Base-by-base conservation (phyloP, 1,140 invertebrate species). In the Adelges cooleyi region DNA sequence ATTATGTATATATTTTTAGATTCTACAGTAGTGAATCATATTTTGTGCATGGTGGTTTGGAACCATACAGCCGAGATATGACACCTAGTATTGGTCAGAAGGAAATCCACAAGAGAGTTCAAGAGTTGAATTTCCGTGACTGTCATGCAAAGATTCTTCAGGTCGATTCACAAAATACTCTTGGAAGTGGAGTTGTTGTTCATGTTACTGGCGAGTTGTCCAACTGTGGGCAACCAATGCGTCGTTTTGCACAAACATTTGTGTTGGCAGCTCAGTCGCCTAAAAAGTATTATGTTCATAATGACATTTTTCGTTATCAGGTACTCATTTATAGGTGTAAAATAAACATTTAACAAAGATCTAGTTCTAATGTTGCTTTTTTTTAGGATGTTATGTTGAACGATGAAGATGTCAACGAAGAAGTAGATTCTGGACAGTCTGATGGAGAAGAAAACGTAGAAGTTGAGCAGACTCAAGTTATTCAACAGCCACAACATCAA, bases 291-390 rank as follows among this genome's bases (percentile, higher is more conserved):
- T 98, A 97, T 74, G 94, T 98, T 18, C 91, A 94, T 74, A 98
- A 98, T 78, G 94, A 98, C 76, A 97, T 98, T 73, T 98, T 98
- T 77, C 87, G 94, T 59, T 98, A 98, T 75, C 94, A 97, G 80
- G 90, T 82, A 66, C 17, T 65, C 5, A n/a, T n/a, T n/a, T n/a
- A n/a, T n/a, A n/a, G n/a, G n/a, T n/a, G n/a, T n/a, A n/a, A n/a
- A n/a, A n/a, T n/a, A n/a, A n/a, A n/a, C n/a, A n/a, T n/a, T n/a
- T n/a, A n/a, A n/a, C n/a, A n/a, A n/a, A n/a, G n/a, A n/a, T n/a
- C n/a, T n/a, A 33, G 4, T 48, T 20, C n/a, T 49, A 15, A n/a
- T 17, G 9, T 22, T 65, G 17, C 11, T 33, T 13, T 25, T 4
- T 27, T 36, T 3, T 49, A 65, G 81, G 83, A 90, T 76, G 84